These are phyloP conservation scores for Brachirus orientalis DNA, from an alignment of 2,113 vertebrate species.

Conservation along the genomic window DNA sequence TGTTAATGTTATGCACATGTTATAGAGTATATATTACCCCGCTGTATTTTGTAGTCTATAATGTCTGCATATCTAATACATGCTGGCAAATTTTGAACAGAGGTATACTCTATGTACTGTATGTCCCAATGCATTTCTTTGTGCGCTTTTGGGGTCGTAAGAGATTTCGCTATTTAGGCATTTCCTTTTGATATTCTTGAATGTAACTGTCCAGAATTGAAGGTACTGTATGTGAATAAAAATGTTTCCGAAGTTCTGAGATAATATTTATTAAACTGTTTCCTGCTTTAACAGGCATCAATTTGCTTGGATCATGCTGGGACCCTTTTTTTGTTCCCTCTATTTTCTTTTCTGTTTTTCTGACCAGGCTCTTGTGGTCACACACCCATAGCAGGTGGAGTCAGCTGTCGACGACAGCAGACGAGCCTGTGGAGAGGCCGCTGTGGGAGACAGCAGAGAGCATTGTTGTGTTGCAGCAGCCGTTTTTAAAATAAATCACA, in stretches of 20 bases:
- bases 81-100: conserved; percentile 61
- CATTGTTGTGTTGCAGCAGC: background rate
- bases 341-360: background rate
- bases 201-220: conserved; percentile 71
- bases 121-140: conserved; percentile 55
- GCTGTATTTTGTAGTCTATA: conserved; percentile 62
- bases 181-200: conserved; percentile 77
- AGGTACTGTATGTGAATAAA: conserved; percentile 75
- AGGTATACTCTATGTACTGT: conserved; percentile 53
- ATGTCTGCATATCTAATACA: conserved; percentile 65
- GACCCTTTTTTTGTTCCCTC: background rate
- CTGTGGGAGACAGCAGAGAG: conserved; percentile 39
- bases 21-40: conserved; percentile 56
- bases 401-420: conserved; percentile 53
- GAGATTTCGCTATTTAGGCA: conserved; percentile 37
- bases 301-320: background rate
- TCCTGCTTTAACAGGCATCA: background rate
- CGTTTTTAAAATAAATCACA: no score
- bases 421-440: conserved; percentile 17
- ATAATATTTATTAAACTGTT: background rate
- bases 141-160: conserved; percentile 39
- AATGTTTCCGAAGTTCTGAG: background rate
- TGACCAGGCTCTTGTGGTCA: conserved; percentile 12
- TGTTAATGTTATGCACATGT: conserved; percentile 53
- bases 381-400: conserved; percentile 49